These are phyloP conservation scores for Lucifuga dentata DNA, from an alignment of 2,113 vertebrate genomes.

Conservation along the genomic window DNA sequence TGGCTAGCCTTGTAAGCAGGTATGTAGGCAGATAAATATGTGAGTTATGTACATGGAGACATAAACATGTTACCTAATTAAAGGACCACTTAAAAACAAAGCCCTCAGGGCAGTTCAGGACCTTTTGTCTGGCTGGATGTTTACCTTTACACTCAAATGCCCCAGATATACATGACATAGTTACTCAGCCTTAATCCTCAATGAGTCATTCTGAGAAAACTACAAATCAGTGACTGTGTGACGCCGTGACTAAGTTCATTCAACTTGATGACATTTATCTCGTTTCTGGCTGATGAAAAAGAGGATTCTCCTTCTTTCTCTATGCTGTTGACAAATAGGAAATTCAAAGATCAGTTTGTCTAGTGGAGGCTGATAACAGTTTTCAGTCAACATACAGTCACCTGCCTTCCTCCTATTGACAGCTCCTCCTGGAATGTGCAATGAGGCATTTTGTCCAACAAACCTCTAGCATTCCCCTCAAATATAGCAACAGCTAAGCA, in stretches of 20 bases:
- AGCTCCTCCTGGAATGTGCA: background rate
- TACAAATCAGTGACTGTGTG: no score
- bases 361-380: constrained; percentile 1
- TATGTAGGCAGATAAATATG: no score
- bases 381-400: constrained; percentile 2
- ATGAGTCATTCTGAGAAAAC: no score
- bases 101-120: no score
- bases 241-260: background rate
- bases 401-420: background rate
- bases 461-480: background rate
- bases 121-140: no score
- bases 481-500: background rate
- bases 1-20: no score
- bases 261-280: background rate
- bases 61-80: no score
- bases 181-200: no score
- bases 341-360: constrained; percentile 30
- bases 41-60: no score
- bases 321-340: background rate
- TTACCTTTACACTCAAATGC: no score
- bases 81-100: no score
- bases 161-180: no score
- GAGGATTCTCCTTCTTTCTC: background rate
- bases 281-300: background rate
- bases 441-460: constrained; percentile 20